Evolutionary conservation across 2,888 invertebrate species (phyloP).

Genomic region (Gnatocerus cornutus): DNA sequence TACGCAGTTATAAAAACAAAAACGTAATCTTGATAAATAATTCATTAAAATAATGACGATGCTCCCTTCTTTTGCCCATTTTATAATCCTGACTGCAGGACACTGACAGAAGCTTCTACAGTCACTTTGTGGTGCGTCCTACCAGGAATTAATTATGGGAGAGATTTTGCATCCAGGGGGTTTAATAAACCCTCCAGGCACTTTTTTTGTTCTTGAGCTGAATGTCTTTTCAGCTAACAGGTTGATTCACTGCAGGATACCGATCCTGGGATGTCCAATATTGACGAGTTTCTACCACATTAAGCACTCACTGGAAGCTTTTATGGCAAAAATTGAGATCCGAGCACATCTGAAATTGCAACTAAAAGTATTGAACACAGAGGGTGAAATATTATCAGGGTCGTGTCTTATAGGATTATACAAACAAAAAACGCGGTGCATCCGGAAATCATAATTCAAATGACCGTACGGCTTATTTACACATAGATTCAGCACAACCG

Average conservation of each 20-base stretch:
- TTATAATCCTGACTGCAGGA: constrained; percentile 49
- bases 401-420: background rate
- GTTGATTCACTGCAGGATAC: constrained; percentile 22
- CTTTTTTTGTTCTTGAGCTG: constrained; percentile 36
- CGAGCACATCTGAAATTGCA: too few species aligned
- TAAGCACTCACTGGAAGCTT: constrained; percentile 4
- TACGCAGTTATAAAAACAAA: constrained; percentile 16
- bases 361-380: too few species aligned
- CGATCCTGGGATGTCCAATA: constrained; percentile 22
- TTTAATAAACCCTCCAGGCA: constrained; percentile 36
- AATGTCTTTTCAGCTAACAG: constrained; percentile 34
- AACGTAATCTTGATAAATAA: constrained; percentile 43
- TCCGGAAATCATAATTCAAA: constrained; percentile 60
- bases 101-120: constrained; percentile 41
- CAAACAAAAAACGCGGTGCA: constrained; percentile 50
- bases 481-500: constrained; percentile 56
- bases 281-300: constrained; percentile 19
- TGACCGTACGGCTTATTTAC: constrained; percentile 53
- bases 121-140: constrained; percentile 47
- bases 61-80: constrained; percentile 39
- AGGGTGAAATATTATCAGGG: background rate
- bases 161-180: constrained; percentile 55
- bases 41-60: constrained; percentile 46
- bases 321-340: background rate
- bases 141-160: constrained; percentile 58